Evolutionary conservation across 2,113 vertebrate species (phyloP).

Genomic region (Vulpes lagopus): DNA sequence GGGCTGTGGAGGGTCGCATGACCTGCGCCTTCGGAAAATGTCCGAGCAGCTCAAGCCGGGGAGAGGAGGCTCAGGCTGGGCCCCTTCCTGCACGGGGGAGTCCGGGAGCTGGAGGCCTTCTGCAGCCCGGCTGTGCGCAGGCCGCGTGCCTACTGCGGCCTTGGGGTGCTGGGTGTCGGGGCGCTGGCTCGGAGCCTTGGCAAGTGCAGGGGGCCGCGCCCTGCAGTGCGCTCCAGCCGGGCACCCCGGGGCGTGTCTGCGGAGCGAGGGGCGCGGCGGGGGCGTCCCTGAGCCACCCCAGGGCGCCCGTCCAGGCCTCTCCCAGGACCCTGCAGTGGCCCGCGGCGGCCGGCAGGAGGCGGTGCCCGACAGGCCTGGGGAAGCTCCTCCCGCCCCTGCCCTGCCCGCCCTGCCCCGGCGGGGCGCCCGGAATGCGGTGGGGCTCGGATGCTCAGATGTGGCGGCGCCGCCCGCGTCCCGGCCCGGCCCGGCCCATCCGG

Average conservation of each 20-base stretch:
- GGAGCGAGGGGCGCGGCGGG: too few species aligned
- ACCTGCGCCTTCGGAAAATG: not conserved
- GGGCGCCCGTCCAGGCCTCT: not conserved
- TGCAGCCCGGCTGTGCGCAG: not conserved
- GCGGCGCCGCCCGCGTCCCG: conserved; percentile 76
- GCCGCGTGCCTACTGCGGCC: too few species aligned
- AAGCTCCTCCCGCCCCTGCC: not conserved
- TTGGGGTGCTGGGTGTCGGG: too few species aligned
- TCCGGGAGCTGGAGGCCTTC: not conserved
- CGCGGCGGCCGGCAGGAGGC: not conserved
- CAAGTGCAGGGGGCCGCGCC: too few species aligned
- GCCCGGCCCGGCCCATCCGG: not conserved
- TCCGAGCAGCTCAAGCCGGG: not conserved
- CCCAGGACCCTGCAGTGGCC: not conserved
- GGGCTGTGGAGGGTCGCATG: not conserved
- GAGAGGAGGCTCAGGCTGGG: not conserved
- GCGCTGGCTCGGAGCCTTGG: not conserved
- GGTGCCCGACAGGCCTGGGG: not conserved
- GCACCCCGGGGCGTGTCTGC: too few species aligned
- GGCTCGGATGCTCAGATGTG: conserved; percentile 80
- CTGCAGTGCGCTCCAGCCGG: too few species aligned
- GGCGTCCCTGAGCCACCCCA: too few species aligned
- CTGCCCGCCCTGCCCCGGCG: not conserved
- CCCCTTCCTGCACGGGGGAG: not conserved
- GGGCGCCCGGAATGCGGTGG: conserved; percentile 60